Evolutionary conservation across 1,140 invertebrate genomes (phyloP).

Genomic region (Drosophila chauvacae): DNA sequence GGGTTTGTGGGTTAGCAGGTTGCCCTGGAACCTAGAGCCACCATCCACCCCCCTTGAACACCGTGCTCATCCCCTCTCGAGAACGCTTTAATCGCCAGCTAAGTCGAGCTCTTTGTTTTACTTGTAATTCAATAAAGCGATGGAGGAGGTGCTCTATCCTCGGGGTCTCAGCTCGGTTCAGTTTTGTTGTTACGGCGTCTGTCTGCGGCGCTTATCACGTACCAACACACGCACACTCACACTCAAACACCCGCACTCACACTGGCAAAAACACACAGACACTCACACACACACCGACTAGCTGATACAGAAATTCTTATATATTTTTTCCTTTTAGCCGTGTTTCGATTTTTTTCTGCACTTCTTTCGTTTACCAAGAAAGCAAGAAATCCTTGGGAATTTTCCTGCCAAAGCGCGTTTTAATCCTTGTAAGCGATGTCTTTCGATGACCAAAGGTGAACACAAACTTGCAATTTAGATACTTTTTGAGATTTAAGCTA

Average conservation of each 20-base stretch:
- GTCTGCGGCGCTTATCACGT: constrained; percentile 75
- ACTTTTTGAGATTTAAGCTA: constrained; percentile 44
- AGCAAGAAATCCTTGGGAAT: constrained; percentile 21
- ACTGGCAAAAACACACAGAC: constrained; percentile 28
- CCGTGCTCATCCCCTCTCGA: not conserved
- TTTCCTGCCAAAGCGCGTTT: not conserved
- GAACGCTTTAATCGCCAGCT: constrained; percentile 62
- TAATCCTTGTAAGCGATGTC: constrained; percentile 5
- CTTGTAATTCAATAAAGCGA: constrained; percentile 74
- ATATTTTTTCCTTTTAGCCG: constrained; percentile 50
- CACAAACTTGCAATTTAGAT: constrained; percentile 45
- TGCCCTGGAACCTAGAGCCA: constrained; percentile 6
- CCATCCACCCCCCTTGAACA: too few species aligned
- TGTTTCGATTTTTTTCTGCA: constrained; percentile 72
- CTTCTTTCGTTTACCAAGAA: constrained; percentile 25
- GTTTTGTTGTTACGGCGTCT: constrained; percentile 76
- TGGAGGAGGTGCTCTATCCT: constrained; percentile 30
- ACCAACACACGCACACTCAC: constrained; percentile 40
- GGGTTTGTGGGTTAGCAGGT: constrained; percentile 70
- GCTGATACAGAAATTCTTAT: constrained; percentile 78
- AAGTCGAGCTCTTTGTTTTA: constrained; percentile 71
- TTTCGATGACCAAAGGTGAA: constrained; percentile 38
- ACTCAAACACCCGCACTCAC: constrained; percentile 24
- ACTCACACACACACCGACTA: constrained; percentile 51
- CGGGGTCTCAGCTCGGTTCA: constrained; percentile 19